phyloP scores from a whole-genome alignment of 1,140 invertebrate genomes.

The Drosophila kepulauana region DNA sequence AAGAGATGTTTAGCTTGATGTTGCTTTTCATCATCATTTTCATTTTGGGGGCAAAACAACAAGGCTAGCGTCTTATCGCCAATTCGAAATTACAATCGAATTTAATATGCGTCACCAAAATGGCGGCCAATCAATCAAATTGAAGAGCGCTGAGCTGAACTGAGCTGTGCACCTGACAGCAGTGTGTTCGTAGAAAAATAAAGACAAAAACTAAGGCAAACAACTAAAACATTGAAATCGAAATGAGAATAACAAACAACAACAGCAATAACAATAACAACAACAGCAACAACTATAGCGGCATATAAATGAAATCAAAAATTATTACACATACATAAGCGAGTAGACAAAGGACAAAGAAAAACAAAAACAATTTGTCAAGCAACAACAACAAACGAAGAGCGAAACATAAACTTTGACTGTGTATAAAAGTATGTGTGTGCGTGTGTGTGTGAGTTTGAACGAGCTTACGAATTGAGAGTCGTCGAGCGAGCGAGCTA shows the following conservation, averaged over 20 bases:
- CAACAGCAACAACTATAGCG: constrained; percentile 33
- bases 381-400: constrained; percentile 57
- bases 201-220: constrained; percentile 34
- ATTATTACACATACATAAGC: constrained; percentile 25
- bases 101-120: constrained; percentile 69
- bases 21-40: background rate
- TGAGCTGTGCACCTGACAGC: constrained; percentile 62
- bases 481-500: constrained; percentile 38
- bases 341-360: constrained; percentile 1
- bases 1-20: constrained; percentile 27
- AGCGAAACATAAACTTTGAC: constrained; percentile 51
- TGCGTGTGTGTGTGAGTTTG: constrained; percentile 20
- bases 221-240: constrained; percentile 50
- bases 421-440: constrained; percentile 47
- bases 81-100: constrained; percentile 61
- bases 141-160: constrained; percentile 14
- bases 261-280: constrained; percentile 18
- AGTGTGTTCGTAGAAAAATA: constrained; percentile 43
- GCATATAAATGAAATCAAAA: constrained; percentile 44
- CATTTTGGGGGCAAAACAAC: constrained; percentile 36
- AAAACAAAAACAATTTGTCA: constrained; percentile 37
- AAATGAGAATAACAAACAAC: constrained; percentile 31
- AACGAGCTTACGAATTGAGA: constrained; percentile 45
- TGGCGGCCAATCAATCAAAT: constrained; percentile 73
- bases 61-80: constrained; percentile 37